Evolutionary conservation across 2,113 vertebrate species (phyloP).

Genomic region (Cryptomyrus ogoouensis): DNA sequence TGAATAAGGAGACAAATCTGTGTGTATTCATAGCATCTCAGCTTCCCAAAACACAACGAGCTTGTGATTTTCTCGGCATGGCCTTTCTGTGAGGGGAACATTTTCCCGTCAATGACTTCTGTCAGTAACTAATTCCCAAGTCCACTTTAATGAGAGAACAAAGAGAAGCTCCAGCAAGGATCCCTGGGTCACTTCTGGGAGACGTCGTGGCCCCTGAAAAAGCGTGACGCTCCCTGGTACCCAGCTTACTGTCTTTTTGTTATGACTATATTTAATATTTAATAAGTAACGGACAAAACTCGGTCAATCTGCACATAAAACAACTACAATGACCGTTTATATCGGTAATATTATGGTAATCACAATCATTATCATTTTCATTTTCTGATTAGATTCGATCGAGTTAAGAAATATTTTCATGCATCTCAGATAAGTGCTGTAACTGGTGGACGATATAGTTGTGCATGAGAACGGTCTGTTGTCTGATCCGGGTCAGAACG

Average conservation of each 20-base stretch:
- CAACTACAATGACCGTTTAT: neutral
- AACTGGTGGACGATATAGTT: neutral
- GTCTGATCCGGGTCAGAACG: neutral
- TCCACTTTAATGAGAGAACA: neutral
- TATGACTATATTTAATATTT: neutral
- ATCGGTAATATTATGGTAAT: neutral
- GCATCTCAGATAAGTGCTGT: neutral
- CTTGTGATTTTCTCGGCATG: neutral
- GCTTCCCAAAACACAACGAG: neutral
- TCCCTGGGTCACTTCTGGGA: neutral
- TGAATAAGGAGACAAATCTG: neutral
- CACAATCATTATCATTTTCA: neutral
- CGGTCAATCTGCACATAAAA: too few relatives aligned
- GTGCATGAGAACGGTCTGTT: neutral
- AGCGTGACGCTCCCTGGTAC: neutral
- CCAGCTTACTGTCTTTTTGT: neutral
- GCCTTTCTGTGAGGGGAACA: neutral
- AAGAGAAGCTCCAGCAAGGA: neutral
- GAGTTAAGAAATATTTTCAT: neutral
- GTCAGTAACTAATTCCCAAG: neutral
- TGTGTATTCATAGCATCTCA: neutral
- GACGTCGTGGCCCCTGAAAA: neutral
- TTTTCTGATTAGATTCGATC: neutral
- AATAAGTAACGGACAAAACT: neutral
- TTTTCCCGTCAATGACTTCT: neutral